phyloP scores from a whole-genome alignment of 2,888 invertebrate genomes.

The Acanthoscelides obtectus region DNA sequence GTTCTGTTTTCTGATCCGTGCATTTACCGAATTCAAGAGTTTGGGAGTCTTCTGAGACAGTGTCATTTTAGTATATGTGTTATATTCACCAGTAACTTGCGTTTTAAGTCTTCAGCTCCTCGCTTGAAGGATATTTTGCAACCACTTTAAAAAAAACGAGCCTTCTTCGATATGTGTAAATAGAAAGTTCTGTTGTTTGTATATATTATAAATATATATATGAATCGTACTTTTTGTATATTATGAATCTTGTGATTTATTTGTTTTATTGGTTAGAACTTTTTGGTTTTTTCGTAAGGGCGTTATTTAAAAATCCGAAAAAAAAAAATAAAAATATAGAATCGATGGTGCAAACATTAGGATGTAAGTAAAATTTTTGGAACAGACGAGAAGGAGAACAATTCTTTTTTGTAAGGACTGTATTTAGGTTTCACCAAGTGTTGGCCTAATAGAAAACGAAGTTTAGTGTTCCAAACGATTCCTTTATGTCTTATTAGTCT shows the following conservation, averaged over 20 bases:
- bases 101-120: too few relatives aligned
- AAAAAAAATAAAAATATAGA: slow-evolving; percentile 29
- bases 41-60: too few relatives aligned
- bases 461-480: too few relatives aligned
- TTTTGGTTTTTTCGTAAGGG: slow-evolving; percentile 27
- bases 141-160: background rate
- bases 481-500: too few relatives aligned
- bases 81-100: too few relatives aligned
- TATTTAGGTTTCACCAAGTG: background rate
- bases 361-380: slow-evolving; percentile 13
- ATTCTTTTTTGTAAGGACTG: background rate
- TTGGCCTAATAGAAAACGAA: background rate
- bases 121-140: too few relatives aligned
- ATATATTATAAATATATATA: slow-evolving; percentile 22
- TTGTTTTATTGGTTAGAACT: slow-evolving; percentile 26
- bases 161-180: slow-evolving; percentile 24
- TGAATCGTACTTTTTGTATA: slow-evolving; percentile 1
- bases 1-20: too few relatives aligned
- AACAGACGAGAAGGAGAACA: background rate
- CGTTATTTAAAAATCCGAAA: slow-evolving; percentile 26
- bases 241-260: background rate
- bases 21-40: too few relatives aligned
- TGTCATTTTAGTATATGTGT: too few relatives aligned
- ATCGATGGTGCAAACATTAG: slow-evolving; percentile 43
- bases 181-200: slow-evolving; percentile 24